These are phyloP conservation scores for Phengaris alcon DNA, from an alignment of 2,888 invertebrate genomes.

Conservation along the genomic window DNA sequence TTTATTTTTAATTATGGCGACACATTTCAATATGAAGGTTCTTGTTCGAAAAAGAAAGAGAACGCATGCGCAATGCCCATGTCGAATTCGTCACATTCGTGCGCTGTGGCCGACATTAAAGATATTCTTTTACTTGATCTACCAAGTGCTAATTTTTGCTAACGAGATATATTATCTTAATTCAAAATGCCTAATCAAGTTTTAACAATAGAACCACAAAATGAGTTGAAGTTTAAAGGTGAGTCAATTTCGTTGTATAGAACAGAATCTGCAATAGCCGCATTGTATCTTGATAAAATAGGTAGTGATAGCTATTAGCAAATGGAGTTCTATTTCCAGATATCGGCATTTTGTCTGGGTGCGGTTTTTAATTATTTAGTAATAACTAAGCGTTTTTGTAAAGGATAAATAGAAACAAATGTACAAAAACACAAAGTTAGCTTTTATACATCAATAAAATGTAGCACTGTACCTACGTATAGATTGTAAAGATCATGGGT, in stretches of 20 bases:
- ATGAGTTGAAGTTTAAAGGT: constrained; percentile 95
- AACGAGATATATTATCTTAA: constrained; percentile 72
- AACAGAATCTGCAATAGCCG: constrained; percentile 48
- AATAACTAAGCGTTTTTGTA: neutral
- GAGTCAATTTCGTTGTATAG: constrained; percentile 64
- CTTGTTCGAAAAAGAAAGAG: constrained; percentile 38
- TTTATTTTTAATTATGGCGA: constrained; percentile 28
- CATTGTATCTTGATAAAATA: constrained; percentile 63
- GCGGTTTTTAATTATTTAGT: constrained; percentile 60
- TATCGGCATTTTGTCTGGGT: constrained; percentile 74
- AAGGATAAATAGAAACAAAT: neutral
- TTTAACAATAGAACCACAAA: constrained; percentile 91
- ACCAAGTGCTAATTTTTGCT: constrained; percentile 54
- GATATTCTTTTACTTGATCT: constrained; percentile 57
- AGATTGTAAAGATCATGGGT: neutral
- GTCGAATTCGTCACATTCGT: constrained; percentile 62
- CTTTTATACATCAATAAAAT: constrained; percentile 14
- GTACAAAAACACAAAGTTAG: neutral
- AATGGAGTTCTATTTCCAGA: constrained; percentile 79
- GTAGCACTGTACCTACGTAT: neutral
- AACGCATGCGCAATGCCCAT: constrained; percentile 54
- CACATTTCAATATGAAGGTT: constrained; percentile 33
- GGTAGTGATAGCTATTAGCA: constrained; percentile 73
- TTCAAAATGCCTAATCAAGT: constrained; percentile 85
- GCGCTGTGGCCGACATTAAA: constrained; percentile 66